Evolutionary conservation across 2,888 invertebrate genomes (phyloP), one percentile per base, ranked within the genome.

Genomic region (Hipparchia semele): DNA sequence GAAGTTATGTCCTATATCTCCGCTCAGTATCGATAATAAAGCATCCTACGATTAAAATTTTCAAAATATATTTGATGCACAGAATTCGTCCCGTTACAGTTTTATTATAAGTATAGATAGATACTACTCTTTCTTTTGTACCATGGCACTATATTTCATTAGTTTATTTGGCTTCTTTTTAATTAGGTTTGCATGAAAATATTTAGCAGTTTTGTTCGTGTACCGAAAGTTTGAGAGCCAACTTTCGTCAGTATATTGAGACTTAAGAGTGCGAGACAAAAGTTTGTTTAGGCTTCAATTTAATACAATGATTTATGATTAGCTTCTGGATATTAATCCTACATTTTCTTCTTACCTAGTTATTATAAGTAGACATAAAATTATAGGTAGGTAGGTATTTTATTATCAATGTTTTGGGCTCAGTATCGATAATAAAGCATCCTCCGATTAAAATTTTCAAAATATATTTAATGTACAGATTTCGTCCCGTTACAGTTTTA

Each of bases 161-260:
- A 39, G 49, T 49, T 49, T 49, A 49, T 49, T 49, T 54, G 9
- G 53, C 2, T 54, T 10, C 53, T 53, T 10, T 54, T 12, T 54
- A 12, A 12, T 12, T 12, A 54, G 53, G 4, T 2, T 10, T 54
- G 12, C 12, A 54, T n/a, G 12, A 54, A 54, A 54, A 54, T 54
- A 12, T 49, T 68, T 71, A 33, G 59, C 59, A 74, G 70, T 71
- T 72, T 74, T 69, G 68, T 68, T 60, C 59, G 33, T 49, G 68
- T 60, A 33, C 4, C 12, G 23, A 65, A 65, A 65, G 33, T 53
- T 68, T 59, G 46, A 10, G 68, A 59, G 58, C 9, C 56, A 59
- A 59, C 68, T 49, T 58, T 68, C n/a, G 56, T 58, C 58, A 58
- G 58, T 68, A 58, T 58, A 68, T 59, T 68, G 68, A 13, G 33